phyloP scores from a whole-genome alignment of 2,797 vertebrate species.

The Sebastes alutus region DNA sequence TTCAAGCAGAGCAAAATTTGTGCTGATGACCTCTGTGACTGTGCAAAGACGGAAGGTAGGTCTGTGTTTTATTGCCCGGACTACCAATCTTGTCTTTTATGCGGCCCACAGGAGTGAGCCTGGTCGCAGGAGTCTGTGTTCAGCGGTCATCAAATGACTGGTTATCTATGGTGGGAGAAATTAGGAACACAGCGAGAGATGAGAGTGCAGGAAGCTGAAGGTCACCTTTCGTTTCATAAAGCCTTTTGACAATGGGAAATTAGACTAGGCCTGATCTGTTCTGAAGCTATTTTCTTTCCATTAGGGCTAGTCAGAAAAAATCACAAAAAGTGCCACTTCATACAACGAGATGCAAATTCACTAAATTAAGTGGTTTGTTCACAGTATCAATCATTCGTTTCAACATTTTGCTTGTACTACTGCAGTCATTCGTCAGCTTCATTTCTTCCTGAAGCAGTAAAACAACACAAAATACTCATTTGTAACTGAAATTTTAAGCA shows the following conservation, averaged over 20 bases:
- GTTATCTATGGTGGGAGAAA: constrained; percentile 65
- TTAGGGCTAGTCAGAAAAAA: constrained; percentile 80
- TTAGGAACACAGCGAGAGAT: constrained; percentile 67
- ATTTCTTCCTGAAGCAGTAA: not conserved
- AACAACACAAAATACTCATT: not conserved
- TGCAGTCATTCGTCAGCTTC: not conserved
- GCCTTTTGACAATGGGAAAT: constrained; percentile 69
- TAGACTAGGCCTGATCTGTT: constrained; percentile 72
- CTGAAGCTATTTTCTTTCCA: constrained; percentile 78
- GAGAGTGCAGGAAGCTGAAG: constrained; percentile 65
- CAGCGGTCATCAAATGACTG: constrained; percentile 34
- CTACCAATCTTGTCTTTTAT: constrained; percentile 26
- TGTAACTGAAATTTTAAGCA: not conserved
- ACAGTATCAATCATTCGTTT: constrained; percentile 43
- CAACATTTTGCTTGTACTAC: not conserved
- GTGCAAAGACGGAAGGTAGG: not conserved
- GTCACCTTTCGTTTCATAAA: constrained; percentile 77
- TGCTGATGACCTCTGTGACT: constrained; percentile 33
- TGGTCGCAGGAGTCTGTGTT: constrained; percentile 14
- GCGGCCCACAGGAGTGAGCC: constrained; percentile 13
- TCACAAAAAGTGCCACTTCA: constrained; percentile 71
- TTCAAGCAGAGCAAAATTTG: constrained; percentile 35
- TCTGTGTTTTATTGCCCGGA: not conserved
- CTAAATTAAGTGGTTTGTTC: constrained; percentile 25
- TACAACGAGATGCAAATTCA: constrained; percentile 63